Conservation (phyloP, 1,140 invertebrate species). For the Palaemon carinicauda region DNA sequence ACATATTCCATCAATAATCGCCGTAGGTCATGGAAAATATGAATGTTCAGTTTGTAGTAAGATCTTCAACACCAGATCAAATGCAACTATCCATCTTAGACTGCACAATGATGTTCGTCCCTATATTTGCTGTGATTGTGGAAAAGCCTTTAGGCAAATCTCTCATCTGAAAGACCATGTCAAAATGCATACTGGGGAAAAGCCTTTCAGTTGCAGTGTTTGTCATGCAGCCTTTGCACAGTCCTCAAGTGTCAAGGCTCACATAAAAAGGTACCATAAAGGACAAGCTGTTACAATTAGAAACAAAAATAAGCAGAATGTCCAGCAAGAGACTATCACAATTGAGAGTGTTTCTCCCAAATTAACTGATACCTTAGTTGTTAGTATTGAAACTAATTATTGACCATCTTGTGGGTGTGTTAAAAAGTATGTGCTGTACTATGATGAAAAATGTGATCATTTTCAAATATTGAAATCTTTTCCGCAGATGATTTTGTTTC, state of each 20-base stretch:
- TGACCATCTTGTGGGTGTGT: no score
- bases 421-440: no score
- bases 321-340: background rate
- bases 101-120: slow-evolving; percentile 30
- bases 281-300: background rate
- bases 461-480: no score
- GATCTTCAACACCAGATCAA: background rate
- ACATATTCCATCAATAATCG: no score
- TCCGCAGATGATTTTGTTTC: no score
- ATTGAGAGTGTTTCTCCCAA: no score
- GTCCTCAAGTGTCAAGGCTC: slow-evolving; percentile 1
- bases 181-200: no score
- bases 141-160: slow-evolving; percentile 9
- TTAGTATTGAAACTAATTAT: no score
- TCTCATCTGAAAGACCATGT: slow-evolving; percentile 31
- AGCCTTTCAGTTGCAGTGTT: slow-evolving; percentile 12
- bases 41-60: no score
- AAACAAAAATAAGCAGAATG: background rate
- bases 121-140: slow-evolving; percentile 13
- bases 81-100: slow-evolving; percentile 15
- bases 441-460: no score
- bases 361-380: no score
- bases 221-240: slow-evolving; percentile 6
- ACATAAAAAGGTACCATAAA: slow-evolving; percentile 5
- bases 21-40: no score